phyloP scores from a whole-genome alignment of 2,797 vertebrate species.

The Garrulus glandarius region DNA sequence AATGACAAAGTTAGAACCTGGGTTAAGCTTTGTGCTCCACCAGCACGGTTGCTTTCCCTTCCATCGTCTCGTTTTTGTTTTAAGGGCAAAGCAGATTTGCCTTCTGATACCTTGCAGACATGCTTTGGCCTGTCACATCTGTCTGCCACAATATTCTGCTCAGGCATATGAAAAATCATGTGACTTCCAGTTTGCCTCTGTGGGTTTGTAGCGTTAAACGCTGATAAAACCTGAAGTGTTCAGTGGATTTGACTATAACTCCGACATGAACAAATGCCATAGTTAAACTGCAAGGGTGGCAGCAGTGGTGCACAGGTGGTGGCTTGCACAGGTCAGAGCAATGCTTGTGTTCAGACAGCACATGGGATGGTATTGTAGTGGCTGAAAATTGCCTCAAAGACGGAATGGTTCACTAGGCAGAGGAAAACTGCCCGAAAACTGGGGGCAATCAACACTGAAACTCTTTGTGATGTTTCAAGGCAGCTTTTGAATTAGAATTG shows the following conservation, averaged over 20 bases:
- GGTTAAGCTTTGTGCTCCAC: background rate
- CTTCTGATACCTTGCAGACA: background rate
- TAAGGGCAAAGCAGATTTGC: background rate
- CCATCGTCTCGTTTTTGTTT: accelerated
- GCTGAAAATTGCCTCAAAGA: background rate
- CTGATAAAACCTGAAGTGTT: background rate
- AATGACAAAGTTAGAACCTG: background rate
- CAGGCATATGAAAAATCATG: background rate
- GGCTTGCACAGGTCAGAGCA: background rate
- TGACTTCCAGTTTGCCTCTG: background rate
- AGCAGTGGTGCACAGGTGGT: background rate
- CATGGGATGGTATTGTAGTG: background rate
- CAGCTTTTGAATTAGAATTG: background rate
- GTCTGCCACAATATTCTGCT: background rate
- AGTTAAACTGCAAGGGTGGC: background rate
- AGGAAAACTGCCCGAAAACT: background rate
- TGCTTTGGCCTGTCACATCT: background rate
- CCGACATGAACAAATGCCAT: background rate
- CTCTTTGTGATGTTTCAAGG: background rate
- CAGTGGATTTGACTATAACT: background rate
- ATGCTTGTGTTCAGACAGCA: background rate
- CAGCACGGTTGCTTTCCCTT: background rate
- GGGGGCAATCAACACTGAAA: background rate
- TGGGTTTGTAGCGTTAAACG: background rate
- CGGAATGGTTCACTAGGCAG: background rate